Percentiles rank a stretch among this genome's conserved stretches.
These are phyloP conservation scores for Sphinx pinastri DNA, from an alignment of 2,888 invertebrate species.

Conservation along the genomic window DNA sequence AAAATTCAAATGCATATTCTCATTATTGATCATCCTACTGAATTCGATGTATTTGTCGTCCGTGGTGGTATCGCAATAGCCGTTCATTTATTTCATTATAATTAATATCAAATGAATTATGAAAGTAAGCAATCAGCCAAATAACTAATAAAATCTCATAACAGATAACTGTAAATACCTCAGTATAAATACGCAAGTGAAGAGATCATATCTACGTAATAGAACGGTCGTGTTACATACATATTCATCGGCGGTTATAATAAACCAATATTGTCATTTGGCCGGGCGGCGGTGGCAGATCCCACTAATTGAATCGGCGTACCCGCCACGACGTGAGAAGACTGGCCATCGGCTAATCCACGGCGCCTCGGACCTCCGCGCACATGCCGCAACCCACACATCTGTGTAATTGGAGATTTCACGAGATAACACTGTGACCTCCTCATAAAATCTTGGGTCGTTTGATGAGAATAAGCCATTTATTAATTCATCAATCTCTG, in stretches of 20 bases:
- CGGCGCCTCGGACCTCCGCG: constrained; percentile 53
- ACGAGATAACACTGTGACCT: constrained; percentile 78
- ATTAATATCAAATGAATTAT: no score
- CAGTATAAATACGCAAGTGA: neutral
- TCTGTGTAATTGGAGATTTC: constrained; percentile 78
- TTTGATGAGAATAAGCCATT: no score
- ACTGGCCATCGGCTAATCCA: constrained; percentile 75
- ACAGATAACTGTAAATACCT: no score
- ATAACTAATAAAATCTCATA: no score
- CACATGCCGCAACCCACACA: constrained; percentile 54
- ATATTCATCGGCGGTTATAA: constrained; percentile 65
- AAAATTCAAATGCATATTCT: no score
- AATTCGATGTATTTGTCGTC: no score
- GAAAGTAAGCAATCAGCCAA: no score
- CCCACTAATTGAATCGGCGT: constrained; percentile 74
- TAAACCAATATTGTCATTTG: constrained; percentile 71
- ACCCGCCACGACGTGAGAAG: constrained; percentile 76
- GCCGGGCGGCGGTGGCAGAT: constrained; percentile 50
- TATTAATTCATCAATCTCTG: no score
- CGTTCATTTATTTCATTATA: no score
- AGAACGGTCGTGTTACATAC: constrained; percentile 30
- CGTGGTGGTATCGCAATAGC: no score
- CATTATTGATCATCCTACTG: no score
- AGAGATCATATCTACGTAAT: constrained; percentile 23
- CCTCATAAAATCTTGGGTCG: constrained; percentile 56